phyloP scores from a whole-genome alignment of 2,113 vertebrate species.

The Eupsittula cactorum region DNA sequence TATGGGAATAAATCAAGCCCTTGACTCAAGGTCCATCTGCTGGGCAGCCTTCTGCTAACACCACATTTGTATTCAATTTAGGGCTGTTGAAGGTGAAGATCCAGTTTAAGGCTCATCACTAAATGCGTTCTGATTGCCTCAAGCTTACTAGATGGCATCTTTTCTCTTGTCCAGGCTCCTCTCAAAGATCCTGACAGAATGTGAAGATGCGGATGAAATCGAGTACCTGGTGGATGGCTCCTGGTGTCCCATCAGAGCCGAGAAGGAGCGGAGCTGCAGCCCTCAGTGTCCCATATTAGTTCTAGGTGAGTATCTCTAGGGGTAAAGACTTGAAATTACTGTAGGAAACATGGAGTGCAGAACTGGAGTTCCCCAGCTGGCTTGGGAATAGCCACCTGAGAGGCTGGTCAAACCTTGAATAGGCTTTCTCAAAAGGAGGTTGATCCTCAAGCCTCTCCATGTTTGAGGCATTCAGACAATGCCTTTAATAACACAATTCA shows the following conservation, averaged over 20 bases:
- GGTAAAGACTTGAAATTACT: not conserved
- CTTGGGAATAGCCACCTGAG: not conserved
- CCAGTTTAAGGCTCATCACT: not conserved
- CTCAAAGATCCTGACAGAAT: constrained; percentile 94
- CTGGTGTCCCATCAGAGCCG: constrained; percentile 92
- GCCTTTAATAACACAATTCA: not conserved
- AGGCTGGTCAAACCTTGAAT: not conserved
- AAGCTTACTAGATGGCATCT: not conserved
- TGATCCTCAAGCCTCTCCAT: accelerated
- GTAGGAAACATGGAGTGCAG: not conserved
- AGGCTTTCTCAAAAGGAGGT: not conserved
- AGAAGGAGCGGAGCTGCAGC: constrained; percentile 91
- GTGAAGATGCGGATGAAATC: constrained; percentile 93
- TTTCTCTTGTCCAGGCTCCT: constrained; percentile 79
- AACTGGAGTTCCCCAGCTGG: not conserved
- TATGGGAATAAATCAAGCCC: not conserved
- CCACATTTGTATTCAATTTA: not conserved
- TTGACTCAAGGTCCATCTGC: not conserved
- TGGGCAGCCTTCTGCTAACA: not conserved
- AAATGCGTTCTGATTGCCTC: not conserved
- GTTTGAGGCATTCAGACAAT: not conserved
- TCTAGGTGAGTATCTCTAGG: constrained; percentile 80
- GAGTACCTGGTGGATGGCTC: constrained; percentile 96
- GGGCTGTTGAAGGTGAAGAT: not conserved
- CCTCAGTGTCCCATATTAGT: constrained; percentile 91